These are phyloP conservation scores for Ephialtes manifestator DNA, from an alignment of 2,888 invertebrate species.

Conservation along the genomic window DNA sequence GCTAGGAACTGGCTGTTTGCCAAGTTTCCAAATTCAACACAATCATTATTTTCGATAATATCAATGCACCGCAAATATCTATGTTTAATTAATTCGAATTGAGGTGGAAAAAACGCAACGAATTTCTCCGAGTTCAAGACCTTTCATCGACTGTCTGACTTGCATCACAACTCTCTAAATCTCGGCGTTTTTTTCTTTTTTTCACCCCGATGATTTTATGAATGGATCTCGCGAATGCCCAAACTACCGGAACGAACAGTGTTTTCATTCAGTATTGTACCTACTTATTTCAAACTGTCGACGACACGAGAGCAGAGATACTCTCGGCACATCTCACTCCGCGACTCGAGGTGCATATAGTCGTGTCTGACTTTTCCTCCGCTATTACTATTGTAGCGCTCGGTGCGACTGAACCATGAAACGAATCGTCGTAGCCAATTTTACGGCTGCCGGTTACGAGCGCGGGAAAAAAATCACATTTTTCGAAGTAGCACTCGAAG, in stretches of 20 bases:
- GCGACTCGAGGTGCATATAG: background rate
- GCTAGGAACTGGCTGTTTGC: too few relatives aligned
- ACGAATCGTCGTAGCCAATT: conserved; percentile 55
- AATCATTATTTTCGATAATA: too few relatives aligned
- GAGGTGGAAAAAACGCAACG: background rate
- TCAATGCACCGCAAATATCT: too few relatives aligned
- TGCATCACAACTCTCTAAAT: background rate
- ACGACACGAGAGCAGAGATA: conserved; percentile 11
- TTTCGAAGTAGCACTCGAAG: conserved; percentile 45
- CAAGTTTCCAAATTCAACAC: too few relatives aligned
- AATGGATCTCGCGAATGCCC: conserved; percentile 43
- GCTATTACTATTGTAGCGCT: background rate
- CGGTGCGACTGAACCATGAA: conserved; percentile 57
- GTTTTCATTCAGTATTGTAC: conserved; percentile 19
- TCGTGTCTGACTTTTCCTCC: background rate
- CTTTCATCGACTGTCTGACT: background rate
- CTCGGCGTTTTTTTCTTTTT: background rate
- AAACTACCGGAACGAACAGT: conserved; percentile 50
- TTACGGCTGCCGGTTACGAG: conserved; percentile 63
- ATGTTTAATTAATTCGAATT: too few relatives aligned
- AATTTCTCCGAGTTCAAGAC: background rate
- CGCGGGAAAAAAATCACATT: conserved; percentile 13
- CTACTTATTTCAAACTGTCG: conserved; percentile 35
- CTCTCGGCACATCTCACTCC: background rate
- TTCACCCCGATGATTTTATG: background rate